A percentile compares a stretch with the other conserved stretches of the same genome.
Conservation (phyloP, 2,888 invertebrate species). For the Chrysina gloriosa region DNA sequence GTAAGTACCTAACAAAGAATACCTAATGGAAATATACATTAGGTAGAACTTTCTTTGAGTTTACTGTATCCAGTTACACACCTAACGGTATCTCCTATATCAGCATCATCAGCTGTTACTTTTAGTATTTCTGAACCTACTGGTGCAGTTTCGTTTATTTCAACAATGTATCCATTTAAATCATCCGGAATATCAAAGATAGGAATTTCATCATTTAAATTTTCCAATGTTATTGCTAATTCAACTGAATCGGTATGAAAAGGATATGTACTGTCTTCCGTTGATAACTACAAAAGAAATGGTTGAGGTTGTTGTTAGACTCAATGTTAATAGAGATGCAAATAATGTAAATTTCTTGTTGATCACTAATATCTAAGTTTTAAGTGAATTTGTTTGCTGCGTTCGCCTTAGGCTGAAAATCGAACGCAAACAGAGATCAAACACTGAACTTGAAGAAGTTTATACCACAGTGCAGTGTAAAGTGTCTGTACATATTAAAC, state of each 20-base stretch:
- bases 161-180: slow-evolving; percentile 60
- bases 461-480: no score
- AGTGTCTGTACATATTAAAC: no score
- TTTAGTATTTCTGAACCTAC: slow-evolving; percentile 66
- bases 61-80: slow-evolving; percentile 53
- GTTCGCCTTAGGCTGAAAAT: no score
- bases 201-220: slow-evolving; percentile 80
- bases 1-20: slow-evolving; percentile 16
- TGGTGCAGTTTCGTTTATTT: slow-evolving; percentile 70
- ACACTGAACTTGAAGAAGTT: no score
- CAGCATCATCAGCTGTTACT: slow-evolving; percentile 71
- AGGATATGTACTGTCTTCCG: not conserved
- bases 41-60: not conserved
- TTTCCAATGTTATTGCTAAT: slow-evolving; percentile 67
- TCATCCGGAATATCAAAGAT: slow-evolving; percentile 65
- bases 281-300: slow-evolving; percentile 2
- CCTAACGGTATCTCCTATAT: slow-evolving; percentile 71
- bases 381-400: no score
- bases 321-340: no score
- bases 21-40: not conserved
- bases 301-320: not conserved
- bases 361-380: no score
- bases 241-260: slow-evolving; percentile 51
- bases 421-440: no score
- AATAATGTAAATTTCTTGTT: no score